phyloP scores from a whole-genome alignment of 2,797 vertebrate genomes.

The Sorex maritimensis region DNA sequence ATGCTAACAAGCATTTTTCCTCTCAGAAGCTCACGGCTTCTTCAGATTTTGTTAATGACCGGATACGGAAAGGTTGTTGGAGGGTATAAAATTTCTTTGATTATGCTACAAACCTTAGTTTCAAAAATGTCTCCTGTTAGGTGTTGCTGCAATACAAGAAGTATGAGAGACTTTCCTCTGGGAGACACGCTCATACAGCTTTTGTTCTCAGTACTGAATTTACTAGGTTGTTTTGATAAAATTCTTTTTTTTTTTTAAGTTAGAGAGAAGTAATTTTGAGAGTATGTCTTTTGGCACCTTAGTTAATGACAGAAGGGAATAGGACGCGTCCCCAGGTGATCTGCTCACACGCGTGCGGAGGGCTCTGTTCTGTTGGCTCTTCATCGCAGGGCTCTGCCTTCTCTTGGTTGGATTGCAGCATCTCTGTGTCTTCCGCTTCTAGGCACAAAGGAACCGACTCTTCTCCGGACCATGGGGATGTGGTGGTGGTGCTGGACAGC shows the following conservation, averaged over 20 bases:
- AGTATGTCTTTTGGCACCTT: no score
- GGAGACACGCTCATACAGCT: no score
- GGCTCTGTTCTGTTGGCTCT: neutral
- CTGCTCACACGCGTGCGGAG: no score
- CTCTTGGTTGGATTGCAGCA: constrained; percentile 5
- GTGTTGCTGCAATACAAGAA: neutral
- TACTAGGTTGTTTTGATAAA: no score
- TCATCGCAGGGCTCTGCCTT: constrained; percentile 26
- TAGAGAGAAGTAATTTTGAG: no score
- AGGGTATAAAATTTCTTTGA: neutral
- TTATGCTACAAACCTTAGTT: constrained; percentile 45
- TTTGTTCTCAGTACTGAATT: no score
- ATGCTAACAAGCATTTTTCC: constrained; percentile 12
- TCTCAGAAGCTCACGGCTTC: neutral
- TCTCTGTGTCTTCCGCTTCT: constrained; percentile 54
- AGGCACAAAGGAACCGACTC: constrained; percentile 98
- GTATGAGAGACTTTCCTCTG: no score
- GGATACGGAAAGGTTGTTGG: constrained; percentile 38
- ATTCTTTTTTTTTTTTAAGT: no score
- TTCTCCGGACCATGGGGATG: constrained; percentile 90
- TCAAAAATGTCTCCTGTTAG: constrained; percentile 40
- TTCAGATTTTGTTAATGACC: constrained; percentile 56
- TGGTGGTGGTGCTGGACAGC: constrained; percentile 94
- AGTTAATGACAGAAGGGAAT: no score
- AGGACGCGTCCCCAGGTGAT: no score